Base-by-base conservation (phyloP, 2,888 invertebrate species). In the Drosophila borealis region DNA sequence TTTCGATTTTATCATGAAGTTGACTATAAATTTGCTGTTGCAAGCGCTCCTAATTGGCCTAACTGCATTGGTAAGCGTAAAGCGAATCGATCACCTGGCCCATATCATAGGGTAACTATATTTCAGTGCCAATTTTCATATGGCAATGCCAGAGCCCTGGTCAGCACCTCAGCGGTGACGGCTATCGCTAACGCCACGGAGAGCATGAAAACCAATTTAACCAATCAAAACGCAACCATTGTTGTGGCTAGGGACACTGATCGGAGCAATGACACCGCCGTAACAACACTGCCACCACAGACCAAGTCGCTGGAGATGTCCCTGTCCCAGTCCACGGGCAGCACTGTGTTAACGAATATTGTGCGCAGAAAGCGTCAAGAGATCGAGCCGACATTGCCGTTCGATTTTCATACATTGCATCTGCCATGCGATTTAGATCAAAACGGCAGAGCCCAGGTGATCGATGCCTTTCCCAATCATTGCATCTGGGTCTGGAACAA, bases 391-490 rank as follows among this genome's bases (percentile, higher is more conserved):
- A 33, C 21, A 2, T 8, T 80, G 60, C 78, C 80, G 0, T 71
- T 55, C 36, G 68, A 72, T 33, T 62, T 66, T 2, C 8, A 64
- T 19, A 60, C 65, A 6, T 46, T 41, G 41, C 78, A 80, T 64
- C 34, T 70, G 48, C 73, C 67, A 0, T 80, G 80, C 19, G 80
- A 80, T 17, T 4, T 75, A 9, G 70, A 78, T 59, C 39, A 56
- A 8, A 63, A 36, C 13, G 68, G 72, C 6, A 6, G 49, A 3
- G 46, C 19, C 0, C 5, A 5, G 0, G 25, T 62, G 0, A 4
- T 66, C 0, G 39, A 39, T 0, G 5, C 36, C 0, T 63, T 76
- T 34, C 68, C 74, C 6, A 68, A 68, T 21, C 74, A 81, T 25
- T 81, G 81, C 14, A 46, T 63, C 36, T 77, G 71, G 67, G 21